Percentiles rank a stretch among this genome's conserved stretches.
phyloP scores from a whole-genome alignment of 2,113 vertebrate species.

The Bungarus multicinctus region DNA sequence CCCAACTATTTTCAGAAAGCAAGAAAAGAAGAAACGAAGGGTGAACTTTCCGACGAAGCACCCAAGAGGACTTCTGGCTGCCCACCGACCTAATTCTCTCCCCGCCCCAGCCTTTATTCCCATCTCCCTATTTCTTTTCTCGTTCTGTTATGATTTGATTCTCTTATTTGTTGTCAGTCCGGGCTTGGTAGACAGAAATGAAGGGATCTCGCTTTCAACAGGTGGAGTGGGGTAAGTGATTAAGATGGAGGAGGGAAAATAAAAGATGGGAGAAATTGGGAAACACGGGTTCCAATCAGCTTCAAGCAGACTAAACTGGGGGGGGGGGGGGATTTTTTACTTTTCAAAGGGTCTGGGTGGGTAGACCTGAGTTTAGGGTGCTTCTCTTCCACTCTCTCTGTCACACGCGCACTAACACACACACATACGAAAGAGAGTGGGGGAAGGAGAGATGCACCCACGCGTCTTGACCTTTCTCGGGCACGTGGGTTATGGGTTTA shows the following conservation, averaged over 20 bases:
- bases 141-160: not conserved
- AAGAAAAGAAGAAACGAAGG: conserved; percentile 74
- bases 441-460: not conserved
- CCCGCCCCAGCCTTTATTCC: not conserved
- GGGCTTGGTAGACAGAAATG: conserved; percentile 65
- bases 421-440: not conserved
- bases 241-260: conserved; percentile 30
- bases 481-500: not conserved
- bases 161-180: conserved; percentile 7
- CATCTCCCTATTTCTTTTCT: not conserved
- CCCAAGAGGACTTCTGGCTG: conserved; percentile 67
- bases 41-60: conserved; percentile 76
- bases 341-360: not conserved
- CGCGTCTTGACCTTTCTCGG: not conserved
- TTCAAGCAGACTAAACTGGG: not conserved
- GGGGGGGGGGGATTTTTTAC: not conserved
- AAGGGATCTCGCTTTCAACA: conserved; percentile 81
- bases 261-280: not conserved
- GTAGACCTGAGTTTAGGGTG: not conserved
- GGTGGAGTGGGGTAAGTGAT: conserved; percentile 88
- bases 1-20: conserved; percentile 82
- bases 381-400: not conserved
- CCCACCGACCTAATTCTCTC: conserved; percentile 39
- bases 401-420: no score
- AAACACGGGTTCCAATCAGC: not conserved